Percentiles rank a stretch among this genome's conserved stretches.
These are phyloP conservation scores for Epizoanthus stellaris DNA, from an alignment of 92 coral and sea anemone species.

Conservation along the genomic window DNA sequence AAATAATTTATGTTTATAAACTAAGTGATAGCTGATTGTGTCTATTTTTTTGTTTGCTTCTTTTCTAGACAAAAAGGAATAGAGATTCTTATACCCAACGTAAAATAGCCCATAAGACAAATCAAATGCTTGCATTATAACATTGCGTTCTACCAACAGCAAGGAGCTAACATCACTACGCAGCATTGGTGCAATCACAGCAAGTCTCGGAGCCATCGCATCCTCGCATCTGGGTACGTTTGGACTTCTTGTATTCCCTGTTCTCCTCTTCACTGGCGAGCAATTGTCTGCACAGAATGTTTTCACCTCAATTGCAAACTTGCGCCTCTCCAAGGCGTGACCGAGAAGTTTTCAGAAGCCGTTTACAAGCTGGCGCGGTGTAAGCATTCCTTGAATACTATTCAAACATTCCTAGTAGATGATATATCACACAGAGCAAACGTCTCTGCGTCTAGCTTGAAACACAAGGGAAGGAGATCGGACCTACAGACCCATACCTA, in stretches of 20 bases:
- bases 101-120: no score
- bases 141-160: neutral
- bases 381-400: neutral
- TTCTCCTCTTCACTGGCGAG: neutral
- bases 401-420: neutral
- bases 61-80: no score
- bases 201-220: neutral
- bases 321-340: neutral
- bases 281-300: neutral
- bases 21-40: no score
- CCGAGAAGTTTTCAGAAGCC: neutral
- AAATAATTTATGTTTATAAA: no score
- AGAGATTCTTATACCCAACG: no score
- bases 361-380: neutral
- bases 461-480: neutral
- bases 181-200: slow-evolving; percentile 5
- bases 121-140: no score
- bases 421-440: neutral
- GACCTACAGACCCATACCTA: neutral
- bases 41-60: no score
- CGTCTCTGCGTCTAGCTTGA: neutral
- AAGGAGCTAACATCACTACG: slow-evolving; percentile 6
- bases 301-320: neutral
- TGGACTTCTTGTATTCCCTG: slow-evolving; percentile 18
- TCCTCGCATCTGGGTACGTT: slow-evolving; percentile 12